These are phyloP conservation scores for Tetramorium parvispinum DNA, from an alignment of 1,140 invertebrate species.

Conservation along the genomic window DNA sequence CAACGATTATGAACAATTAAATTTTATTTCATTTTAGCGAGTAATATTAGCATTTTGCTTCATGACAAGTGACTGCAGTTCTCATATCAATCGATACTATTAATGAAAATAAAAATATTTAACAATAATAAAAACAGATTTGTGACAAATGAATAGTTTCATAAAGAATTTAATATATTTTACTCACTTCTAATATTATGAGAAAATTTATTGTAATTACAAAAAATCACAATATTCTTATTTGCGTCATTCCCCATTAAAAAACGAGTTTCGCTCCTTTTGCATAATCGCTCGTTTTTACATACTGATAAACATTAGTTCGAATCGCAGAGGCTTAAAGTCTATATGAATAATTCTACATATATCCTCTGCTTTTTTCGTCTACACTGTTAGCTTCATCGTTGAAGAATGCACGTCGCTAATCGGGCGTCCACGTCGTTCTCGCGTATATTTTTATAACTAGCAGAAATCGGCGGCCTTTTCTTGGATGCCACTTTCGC, in stretches of 20 bases:
- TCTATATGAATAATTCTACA: constrained; percentile 4
- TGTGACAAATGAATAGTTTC: neutral
- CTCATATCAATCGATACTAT: neutral
- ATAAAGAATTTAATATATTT: neutral
- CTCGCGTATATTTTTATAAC: constrained; percentile 45
- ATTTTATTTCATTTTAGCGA: neutral
- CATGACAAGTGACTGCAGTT: neutral
- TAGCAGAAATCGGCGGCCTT: constrained; percentile 41
- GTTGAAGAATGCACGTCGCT: constrained; percentile 22
- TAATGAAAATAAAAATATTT: constrained; percentile 29
- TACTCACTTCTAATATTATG: neutral
- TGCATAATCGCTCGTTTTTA: neutral
- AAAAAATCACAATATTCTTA: neutral
- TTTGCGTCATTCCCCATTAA: neutral
- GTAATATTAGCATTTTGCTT: neutral
- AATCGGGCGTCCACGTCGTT: constrained; percentile 2
- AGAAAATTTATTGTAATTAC: neutral
- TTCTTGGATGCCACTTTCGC: constrained; percentile 59
- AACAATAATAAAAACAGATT: neutral
- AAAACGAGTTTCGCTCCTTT: constrained; percentile 5
- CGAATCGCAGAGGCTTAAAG: neutral
- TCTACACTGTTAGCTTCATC: neutral
- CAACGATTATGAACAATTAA: neutral
- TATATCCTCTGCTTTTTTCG: neutral
- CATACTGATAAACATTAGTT: neutral